Conservation (phyloP, 2,113 vertebrate species). For the Lucifuga dentata region DNA sequence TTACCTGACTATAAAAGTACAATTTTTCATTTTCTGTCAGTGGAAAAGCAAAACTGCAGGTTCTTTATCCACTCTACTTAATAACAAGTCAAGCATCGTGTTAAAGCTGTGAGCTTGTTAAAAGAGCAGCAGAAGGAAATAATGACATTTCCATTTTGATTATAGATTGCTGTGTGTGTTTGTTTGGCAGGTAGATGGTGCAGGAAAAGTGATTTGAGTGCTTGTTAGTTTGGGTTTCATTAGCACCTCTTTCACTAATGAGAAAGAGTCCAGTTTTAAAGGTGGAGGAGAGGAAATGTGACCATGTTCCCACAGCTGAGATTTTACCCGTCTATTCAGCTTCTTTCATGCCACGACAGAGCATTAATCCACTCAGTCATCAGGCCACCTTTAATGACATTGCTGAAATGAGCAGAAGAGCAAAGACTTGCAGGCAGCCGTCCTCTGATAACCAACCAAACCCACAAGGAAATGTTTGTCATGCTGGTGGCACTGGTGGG, state of each 20-base stretch:
- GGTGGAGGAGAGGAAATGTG: neutral
- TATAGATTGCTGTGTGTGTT: constrained; percentile 18
- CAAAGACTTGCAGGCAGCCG: constrained; percentile 14
- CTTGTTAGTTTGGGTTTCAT: constrained; percentile 19
- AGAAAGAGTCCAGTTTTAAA: neutral
- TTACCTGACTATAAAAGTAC: neutral
- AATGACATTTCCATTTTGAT: constrained; percentile 47
- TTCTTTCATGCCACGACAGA: constrained; percentile 1
- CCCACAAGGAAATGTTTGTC: constrained; percentile 4
- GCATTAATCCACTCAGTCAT: constrained; percentile 6
- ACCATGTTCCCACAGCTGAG: neutral
- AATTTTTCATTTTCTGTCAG: constrained; percentile 6
- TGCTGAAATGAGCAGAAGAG: constrained; percentile 17
- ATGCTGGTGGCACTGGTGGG: neutral
- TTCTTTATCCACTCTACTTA: constrained; percentile 34
- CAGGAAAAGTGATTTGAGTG: neutral
- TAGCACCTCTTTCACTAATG: neutral
- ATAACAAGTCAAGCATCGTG: constrained; percentile 14
- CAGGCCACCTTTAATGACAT: constrained; percentile 23
- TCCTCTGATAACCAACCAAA: constrained; percentile 26
- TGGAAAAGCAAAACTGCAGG: constrained; percentile 14
- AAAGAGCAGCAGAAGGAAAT: constrained; percentile 37
- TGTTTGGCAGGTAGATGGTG: constrained; percentile 39
- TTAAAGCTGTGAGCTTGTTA: constrained; percentile 37
- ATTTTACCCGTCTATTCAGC: neutral